These are phyloP conservation scores for Branchellion lobata DNA, from an alignment of 2,888 invertebrate species.

Conservation along the genomic window DNA sequence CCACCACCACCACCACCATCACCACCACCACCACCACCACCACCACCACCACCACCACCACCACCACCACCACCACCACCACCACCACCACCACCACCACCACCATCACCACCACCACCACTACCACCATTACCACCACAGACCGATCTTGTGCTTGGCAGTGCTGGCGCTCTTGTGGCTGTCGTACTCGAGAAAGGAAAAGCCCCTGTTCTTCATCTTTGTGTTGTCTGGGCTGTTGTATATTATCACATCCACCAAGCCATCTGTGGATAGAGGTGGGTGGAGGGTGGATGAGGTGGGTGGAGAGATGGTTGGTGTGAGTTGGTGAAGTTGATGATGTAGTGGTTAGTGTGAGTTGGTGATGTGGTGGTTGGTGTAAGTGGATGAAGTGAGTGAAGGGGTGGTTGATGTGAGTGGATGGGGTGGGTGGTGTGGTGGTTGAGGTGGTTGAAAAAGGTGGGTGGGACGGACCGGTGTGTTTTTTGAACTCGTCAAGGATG, in stretches of 20 bases:
- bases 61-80: not conserved
- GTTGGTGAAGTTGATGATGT: not conserved
- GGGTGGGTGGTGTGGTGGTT: no score
- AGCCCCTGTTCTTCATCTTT: constrained; percentile 98
- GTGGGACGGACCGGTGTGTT: constrained; percentile 83
- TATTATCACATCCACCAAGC: constrained; percentile 96
- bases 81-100: no score
- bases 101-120: no score
- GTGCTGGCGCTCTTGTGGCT: constrained; percentile 97
- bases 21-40: no score
- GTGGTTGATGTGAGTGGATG: no score
- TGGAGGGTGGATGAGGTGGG: not conserved
- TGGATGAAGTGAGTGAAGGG: no score
- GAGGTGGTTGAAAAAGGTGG: no score
- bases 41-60: no score
- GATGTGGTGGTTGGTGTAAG: no score
- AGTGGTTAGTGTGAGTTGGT: no score
- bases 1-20: no score
- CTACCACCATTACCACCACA: not conserved
- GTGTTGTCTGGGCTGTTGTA: constrained; percentile 96
- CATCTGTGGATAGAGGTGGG: constrained; percentile 71
- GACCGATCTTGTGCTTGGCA: constrained; percentile 85
- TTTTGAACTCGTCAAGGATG: constrained; percentile 99
- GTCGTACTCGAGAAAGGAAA: constrained; percentile 99
- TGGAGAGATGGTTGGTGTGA: not conserved